phyloP scores from a whole-genome alignment of 2,888 invertebrate genomes.

The Entomobrya multifasciata region DNA sequence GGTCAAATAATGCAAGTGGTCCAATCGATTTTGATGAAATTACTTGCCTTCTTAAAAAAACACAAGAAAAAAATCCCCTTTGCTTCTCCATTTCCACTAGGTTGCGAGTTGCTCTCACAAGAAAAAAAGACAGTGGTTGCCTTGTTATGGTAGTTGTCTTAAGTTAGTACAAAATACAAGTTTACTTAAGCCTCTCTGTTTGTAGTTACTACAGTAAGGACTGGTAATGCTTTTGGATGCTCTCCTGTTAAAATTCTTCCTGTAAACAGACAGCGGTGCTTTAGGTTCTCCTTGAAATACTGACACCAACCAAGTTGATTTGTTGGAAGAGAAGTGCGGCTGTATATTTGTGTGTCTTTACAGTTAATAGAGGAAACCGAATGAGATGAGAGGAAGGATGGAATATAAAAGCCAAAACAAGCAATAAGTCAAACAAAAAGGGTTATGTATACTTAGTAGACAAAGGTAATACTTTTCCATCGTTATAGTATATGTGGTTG shows the following conservation, averaged over 20 bases:
- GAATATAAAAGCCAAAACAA: background rate
- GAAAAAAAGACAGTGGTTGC: no score
- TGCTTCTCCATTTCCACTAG: background rate
- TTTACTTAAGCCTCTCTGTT: no score
- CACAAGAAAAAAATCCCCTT: conserved; percentile 13
- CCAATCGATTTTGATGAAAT: conserved; percentile 61
- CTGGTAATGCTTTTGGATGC: no score
- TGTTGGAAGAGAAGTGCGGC: background rate
- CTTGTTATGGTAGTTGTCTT: no score
- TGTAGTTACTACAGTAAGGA: no score
- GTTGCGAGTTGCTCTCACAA: conserved; percentile 2
- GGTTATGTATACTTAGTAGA: conserved; percentile 25
- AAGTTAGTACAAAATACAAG: no score
- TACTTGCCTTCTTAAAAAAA: conserved; percentile 36
- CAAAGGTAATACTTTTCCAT: no score
- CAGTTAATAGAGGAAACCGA: background rate
- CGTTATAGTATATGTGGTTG: no score
- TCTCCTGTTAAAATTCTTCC: no score
- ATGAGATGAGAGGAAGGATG: conserved; percentile 18
- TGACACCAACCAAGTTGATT: background rate
- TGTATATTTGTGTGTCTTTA: no score
- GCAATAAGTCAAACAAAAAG: conserved; percentile 46
- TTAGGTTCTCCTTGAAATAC: background rate
- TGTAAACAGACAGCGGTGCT: conserved; percentile 1
- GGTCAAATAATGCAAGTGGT: conserved; percentile 41